Conservation (phyloP, 2,113 vertebrate genomes). For the Mirounga angustirostris region DNA sequence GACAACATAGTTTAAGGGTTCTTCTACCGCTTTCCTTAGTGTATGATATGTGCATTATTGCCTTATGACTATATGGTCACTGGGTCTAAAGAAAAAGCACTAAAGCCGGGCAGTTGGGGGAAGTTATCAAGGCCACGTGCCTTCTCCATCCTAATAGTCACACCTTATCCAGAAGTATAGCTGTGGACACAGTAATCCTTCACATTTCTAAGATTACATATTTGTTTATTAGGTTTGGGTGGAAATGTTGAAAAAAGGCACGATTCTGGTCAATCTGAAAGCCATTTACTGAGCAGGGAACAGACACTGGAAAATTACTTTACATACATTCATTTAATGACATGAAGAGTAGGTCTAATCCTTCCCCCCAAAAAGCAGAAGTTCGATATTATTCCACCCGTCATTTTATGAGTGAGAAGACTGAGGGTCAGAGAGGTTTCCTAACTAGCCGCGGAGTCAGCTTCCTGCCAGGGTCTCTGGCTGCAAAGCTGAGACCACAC, state of each 20-base stretch:
- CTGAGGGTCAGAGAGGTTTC: not conserved
- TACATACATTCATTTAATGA: not conserved
- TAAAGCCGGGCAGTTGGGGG: not conserved
- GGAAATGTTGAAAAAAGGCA: not conserved
- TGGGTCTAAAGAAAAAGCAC: not conserved
- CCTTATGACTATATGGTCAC: not conserved
- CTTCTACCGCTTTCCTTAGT: not conserved
- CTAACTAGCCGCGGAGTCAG: not conserved
- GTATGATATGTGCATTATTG: not conserved
- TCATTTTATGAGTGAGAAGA: not conserved
- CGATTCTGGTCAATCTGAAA: not conserved
- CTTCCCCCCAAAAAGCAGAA: not conserved
- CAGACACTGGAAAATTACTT: not conserved
- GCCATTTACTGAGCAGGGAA: not conserved
- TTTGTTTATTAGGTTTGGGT: not conserved
- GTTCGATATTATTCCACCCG: not conserved
- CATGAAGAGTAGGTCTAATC: not conserved
- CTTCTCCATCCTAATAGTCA: not conserved
- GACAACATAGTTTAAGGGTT: not conserved
- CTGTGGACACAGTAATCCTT: not conserved
- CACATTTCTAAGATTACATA: not conserved
- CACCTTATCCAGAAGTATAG: not conserved
- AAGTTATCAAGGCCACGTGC: not conserved
- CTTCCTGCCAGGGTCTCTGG: not conserved
- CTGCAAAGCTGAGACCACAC: not conserved